Conservation (phyloP, 2,888 invertebrate genomes). For the Lathronympha strigana region DNA sequence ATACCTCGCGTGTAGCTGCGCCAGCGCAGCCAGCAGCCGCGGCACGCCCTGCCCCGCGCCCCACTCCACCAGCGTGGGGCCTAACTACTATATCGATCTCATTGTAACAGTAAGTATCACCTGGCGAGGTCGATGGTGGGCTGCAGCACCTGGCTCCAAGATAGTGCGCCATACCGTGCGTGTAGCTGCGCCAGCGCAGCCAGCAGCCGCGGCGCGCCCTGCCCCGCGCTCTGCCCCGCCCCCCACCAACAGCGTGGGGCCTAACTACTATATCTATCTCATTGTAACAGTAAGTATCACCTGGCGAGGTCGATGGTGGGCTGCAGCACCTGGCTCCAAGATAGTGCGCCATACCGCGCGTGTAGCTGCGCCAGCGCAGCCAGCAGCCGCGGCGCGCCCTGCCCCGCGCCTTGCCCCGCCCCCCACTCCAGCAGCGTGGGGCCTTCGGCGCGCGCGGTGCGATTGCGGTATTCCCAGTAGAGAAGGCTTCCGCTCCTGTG, state of each 20-base stretch:
- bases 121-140: slow-evolving; percentile 64
- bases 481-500: slow-evolving; percentile 89
- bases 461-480: slow-evolving; percentile 89
- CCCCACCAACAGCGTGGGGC: slow-evolving; percentile 77
- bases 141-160: slow-evolving; percentile 64
- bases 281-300: no score
- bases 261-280: slow-evolving; percentile 10
- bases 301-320: slow-evolving; percentile 66
- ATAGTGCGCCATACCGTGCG: slow-evolving; percentile 59
- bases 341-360: slow-evolving; percentile 60
- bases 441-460: slow-evolving; percentile 63
- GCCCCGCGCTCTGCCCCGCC: slow-evolving; percentile 23
- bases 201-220: slow-evolving; percentile 59
- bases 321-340: slow-evolving; percentile 64
- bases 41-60: slow-evolving; percentile 47
- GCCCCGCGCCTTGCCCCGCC: slow-evolving; percentile 19
- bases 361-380: slow-evolving; percentile 68
- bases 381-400: slow-evolving; percentile 60
- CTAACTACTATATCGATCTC: slow-evolving; percentile 10
- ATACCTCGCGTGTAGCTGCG: slow-evolving; percentile 60
- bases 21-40: slow-evolving; percentile 67
- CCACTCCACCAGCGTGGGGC: slow-evolving; percentile 77
- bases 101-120: no score
- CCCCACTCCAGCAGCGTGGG: slow-evolving; percentile 82
- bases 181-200: slow-evolving; percentile 68